Evolutionary conservation across 2,888 invertebrate species (phyloP).

Genomic region (Amphipoea oculea): DNA sequence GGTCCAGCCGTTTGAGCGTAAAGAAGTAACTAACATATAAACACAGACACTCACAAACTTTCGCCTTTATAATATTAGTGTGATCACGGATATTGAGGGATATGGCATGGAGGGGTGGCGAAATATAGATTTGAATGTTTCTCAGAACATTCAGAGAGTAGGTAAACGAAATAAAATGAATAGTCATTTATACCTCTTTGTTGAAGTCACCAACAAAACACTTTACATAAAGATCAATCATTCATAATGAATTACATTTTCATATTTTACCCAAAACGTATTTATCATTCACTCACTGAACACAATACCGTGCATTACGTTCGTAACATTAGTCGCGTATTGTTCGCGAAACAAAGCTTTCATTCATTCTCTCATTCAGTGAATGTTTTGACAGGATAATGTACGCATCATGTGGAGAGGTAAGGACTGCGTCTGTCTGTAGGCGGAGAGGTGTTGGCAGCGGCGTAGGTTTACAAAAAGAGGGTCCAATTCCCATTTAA

Average conservation of each 20-base stretch:
- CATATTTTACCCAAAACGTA: conserved; percentile 45
- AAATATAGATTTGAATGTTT: neutral
- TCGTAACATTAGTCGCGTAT: conserved; percentile 50
- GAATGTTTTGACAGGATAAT: conserved; percentile 46
- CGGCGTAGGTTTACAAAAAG: no score
- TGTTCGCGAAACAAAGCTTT: conserved; percentile 60
- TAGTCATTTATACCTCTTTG: conserved; percentile 2
- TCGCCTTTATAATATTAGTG: no score
- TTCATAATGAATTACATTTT: conserved; percentile 39
- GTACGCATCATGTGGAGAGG: conserved; percentile 14
- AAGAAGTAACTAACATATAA: no score
- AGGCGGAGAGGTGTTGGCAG: neutral
- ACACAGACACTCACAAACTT: no score
- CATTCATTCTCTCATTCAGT: conserved; percentile 44
- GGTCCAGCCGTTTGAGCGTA: no score
- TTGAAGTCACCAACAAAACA: conserved; percentile 13
- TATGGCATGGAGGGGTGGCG: no score
- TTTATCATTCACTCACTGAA: conserved; percentile 43
- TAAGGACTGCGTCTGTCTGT: neutral
- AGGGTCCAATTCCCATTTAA: neutral
- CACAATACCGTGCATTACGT: conserved; percentile 51
- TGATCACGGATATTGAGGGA: no score
- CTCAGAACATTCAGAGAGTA: neutral
- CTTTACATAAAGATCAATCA: conserved; percentile 29
- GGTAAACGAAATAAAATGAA: neutral